Base-by-base conservation (phyloP, 2,113 vertebrate species). In the Laticauda laticaudata region DNA sequence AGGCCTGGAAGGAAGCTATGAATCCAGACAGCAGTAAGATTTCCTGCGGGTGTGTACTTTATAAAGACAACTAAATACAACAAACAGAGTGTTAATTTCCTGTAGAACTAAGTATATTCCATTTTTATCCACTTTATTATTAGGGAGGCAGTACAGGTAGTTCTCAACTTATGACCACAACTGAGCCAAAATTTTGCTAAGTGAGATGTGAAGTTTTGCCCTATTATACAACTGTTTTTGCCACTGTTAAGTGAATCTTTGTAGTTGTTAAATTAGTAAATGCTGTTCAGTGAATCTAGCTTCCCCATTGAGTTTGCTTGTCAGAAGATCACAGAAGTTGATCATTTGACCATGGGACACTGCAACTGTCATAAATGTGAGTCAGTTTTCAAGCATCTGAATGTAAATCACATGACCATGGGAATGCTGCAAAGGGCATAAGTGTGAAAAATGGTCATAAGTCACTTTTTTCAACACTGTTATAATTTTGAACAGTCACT, bases 101-200 rank as follows among this genome's bases (percentile, higher is more conserved):
- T 94, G 29, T 85, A 92, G 53, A 56, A 69, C 92, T 34, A 55
- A 86, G 86, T 94, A 2, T 89, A 75, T 94, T 87, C 89, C 94
- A 69, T 91, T 94, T 90, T 92, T 94, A 92, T 90, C 90, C 90
- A 21, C 92, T 56, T 94, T 94, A 94, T 96, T 94, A 94, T 39
- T 90, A 95, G 91, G 88, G 91, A 91, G 59, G 59, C 92, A 93
- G 88, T 95, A 64, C 29, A 64, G 26, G 61, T 64, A 64, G 3
- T 34, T 29, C 29, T 69, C 5, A 0, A 69, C 5, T 15, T n/a
- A 69, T n/a, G 29, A 34, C 29, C 64, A n/a, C 64, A 69, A 34
- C 15, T 69, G 12, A 69, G 12, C 12, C 64, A 12, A 69, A 69
- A 34, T 69, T 34, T 64, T 29, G 26, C 64, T 34, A 69, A 69